Evolutionary conservation across 92 coral and sea anemone species (phyloP), one percentile per base, ranked within the genome.

Genomic region (Zoanthus sociatus): DNA sequence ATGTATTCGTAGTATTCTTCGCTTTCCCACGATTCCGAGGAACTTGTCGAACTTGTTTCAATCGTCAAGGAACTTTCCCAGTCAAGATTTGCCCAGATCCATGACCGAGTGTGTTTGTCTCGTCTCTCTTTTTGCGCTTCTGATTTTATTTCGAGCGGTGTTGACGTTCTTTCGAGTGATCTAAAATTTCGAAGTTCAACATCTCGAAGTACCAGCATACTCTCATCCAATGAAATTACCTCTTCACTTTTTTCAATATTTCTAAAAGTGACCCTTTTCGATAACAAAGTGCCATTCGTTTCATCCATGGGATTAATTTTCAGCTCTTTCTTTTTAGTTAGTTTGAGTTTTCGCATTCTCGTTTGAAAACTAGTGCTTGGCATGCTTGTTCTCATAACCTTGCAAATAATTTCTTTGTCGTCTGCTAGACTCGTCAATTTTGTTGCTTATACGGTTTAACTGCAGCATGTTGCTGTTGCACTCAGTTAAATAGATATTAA

Each of bases 31-130:
- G 33, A 76, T 20, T 21, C 81, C n/a, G 81, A 47, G 51, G 61
- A 47, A 14, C 61, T 8, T 0, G 61, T n/a, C 12, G 81, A 48
- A 6, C 60, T 54, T 47, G 61, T 47, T 54, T 51, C 37, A 6
- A 30, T 51, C 7, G 81, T 47, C 30, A 54, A 76, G 8, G 37
- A 51, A 9, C 46, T 66, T 21, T 76, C 81, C 81, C 81, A 76
- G 30, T 76, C 81, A 26, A 76, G 81, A 76, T 51, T 76, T 21
- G 60, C 81, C 81, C 81, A 76, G 30, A 51, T 51, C 81, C 81
- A 76, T 58, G 81, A 51, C 14, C 81, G 60, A 1, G 81, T 76
- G 46, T 55, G 21, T 13, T 76, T 76, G 66, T 51, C 81, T 12
- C 64, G 45, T 51, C 21, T 76, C 6, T 47, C 60, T 9, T 31